phyloP scores from a whole-genome alignment of 2,113 vertebrate species.

The Craseonycteris thonglongyai region DNA sequence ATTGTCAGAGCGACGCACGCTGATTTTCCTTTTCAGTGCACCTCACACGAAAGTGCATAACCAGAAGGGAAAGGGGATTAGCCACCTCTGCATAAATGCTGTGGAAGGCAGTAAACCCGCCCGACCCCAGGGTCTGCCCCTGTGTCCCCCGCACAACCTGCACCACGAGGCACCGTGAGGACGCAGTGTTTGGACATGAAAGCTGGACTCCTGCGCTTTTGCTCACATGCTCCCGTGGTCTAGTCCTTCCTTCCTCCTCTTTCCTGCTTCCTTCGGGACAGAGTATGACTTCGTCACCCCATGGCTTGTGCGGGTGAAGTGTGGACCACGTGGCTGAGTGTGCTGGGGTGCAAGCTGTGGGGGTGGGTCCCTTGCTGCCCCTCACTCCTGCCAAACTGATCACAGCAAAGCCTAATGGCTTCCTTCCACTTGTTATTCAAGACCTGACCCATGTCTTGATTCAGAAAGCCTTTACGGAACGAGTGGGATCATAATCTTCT shows the following conservation, averaged over 20 bases:
- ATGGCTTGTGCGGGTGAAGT: not conserved
- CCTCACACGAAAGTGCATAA: constrained; percentile 31
- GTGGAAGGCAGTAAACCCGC: not conserved
- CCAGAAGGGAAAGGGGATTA: constrained; percentile 9
- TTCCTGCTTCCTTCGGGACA: not conserved
- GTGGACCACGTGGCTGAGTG: fast-evolving
- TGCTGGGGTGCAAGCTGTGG: fast-evolving
- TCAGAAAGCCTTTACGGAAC: not conserved
- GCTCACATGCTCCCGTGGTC: fast-evolving
- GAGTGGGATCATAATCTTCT: too few relatives aligned
- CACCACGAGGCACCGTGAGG: fast-evolving
- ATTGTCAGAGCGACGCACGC: not conserved
- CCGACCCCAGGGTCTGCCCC: fast-evolving
- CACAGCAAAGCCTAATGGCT: fast-evolving
- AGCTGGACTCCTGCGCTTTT: fast-evolving
- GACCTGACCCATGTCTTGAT: too few relatives aligned
- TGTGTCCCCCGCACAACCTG: not conserved
- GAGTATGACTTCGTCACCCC: fast-evolving
- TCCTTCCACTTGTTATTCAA: not conserved
- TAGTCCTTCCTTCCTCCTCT: not conserved
- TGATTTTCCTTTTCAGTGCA: constrained; percentile 30
- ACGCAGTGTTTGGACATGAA: fast-evolving
- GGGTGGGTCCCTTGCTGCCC: not conserved
- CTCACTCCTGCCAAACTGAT: not conserved
- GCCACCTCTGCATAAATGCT: not conserved